A percentile compares a stretch with the other conserved stretches of the same genome.
phyloP scores from a whole-genome alignment of 2,113 vertebrate species.

The Bos javanicus region DNA sequence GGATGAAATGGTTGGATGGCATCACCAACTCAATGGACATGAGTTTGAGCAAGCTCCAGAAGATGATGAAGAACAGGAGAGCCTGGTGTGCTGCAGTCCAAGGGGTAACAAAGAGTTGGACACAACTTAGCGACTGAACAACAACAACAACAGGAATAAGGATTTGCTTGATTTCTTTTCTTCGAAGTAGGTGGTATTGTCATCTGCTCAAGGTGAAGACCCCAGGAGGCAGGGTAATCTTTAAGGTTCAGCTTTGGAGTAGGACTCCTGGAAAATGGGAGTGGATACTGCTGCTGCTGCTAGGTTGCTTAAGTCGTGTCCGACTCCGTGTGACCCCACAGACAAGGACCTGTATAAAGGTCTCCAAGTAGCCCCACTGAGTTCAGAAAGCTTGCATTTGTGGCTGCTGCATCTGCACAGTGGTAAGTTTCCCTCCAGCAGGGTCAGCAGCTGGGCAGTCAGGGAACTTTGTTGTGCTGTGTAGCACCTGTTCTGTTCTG shows the following conservation, averaged over 20 bases:
- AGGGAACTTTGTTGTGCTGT: not conserved
- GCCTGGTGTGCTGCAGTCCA: not conserved
- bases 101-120: not conserved
- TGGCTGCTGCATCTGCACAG: not conserved
- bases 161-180: not conserved
- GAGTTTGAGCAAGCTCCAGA: not conserved
- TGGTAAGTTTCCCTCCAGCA: not conserved
- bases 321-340: no score
- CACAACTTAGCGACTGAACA: not conserved
- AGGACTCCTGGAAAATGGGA: not conserved
- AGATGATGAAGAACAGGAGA: not conserved
- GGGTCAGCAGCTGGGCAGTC: not conserved
- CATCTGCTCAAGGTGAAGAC: not conserved
- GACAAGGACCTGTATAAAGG: not conserved
- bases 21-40: not conserved
- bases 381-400: not conserved
- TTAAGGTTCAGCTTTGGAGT: not conserved
- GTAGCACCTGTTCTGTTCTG: slow-evolving; percentile 40
- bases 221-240: not conserved
- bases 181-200: not conserved
- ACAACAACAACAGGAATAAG: not conserved
- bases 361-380: not conserved
- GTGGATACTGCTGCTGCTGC: not conserved
- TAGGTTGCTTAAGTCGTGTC: no score
- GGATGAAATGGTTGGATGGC: not conserved